These are phyloP conservation scores for Glandiceps talaboti DNA, from an alignment of 53 echinoderm and acorn worm genomes.

Conservation along the genomic window DNA sequence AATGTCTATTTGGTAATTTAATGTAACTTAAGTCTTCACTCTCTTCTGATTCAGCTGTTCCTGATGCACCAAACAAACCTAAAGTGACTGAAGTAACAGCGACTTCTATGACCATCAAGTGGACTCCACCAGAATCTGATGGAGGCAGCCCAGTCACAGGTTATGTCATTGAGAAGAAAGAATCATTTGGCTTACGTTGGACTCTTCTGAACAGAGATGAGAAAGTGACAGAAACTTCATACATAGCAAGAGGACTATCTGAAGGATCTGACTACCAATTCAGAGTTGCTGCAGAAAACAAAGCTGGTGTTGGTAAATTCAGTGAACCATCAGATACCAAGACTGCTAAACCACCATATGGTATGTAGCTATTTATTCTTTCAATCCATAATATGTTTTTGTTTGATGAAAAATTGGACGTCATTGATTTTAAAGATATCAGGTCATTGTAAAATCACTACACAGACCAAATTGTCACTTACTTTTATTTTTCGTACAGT, in stretches of 20 bases:
- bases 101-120: neutral
- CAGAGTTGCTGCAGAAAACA: constrained; percentile 8
- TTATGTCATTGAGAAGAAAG: constrained; percentile 11
- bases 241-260: neutral
- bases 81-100: constrained; percentile 5
- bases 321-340: constrained; percentile 4
- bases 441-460: too few relatives aligned
- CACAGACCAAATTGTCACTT: too few relatives aligned
- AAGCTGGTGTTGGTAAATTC: constrained; percentile 4
- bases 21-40: too few relatives aligned
- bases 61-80: constrained; percentile 1
- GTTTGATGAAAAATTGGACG: too few relatives aligned
- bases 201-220: constrained; percentile 6
- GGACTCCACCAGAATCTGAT: constrained; percentile 1
- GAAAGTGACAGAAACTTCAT: neutral
- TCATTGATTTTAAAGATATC: too few relatives aligned
- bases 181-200: neutral
- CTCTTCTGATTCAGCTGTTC: constrained; percentile 55
- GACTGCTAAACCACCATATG: neutral
- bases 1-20: too few relatives aligned
- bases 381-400: too few relatives aligned
- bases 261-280: neutral
- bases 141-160: constrained; percentile 2
- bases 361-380: too few relatives aligned
- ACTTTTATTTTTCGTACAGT: too few relatives aligned